Percentiles rank a stretch among this genome's conserved stretches.
Conservation (phyloP, 2,797 vertebrate genomes). For the Aplochiton taeniatus region DNA sequence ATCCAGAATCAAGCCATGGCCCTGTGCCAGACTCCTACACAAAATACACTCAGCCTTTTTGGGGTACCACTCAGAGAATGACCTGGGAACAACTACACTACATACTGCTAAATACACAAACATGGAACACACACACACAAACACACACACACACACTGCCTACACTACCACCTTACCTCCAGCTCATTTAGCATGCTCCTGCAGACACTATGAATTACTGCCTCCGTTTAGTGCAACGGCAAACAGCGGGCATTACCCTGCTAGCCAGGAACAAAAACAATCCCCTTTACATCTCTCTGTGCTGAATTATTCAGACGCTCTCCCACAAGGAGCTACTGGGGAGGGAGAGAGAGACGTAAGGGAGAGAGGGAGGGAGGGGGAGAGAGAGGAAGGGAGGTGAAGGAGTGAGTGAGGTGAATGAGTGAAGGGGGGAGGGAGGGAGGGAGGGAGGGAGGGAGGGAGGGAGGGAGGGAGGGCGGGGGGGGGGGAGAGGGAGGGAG, state of each 20-base stretch:
- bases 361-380: too few relatives aligned
- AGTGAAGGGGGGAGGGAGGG: too few relatives aligned
- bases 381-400: too few relatives aligned
- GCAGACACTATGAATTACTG: slow-evolving; percentile 55
- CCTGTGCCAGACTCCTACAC: too few relatives aligned
- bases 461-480: too few relatives aligned
- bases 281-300: slow-evolving; percentile 60
- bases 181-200: slow-evolving; percentile 18
- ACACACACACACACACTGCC: neutral
- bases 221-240: slow-evolving; percentile 51
- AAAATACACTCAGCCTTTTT: too few relatives aligned
- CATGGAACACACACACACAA: neutral
- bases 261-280: slow-evolving; percentile 64
- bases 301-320: slow-evolving; percentile 67
- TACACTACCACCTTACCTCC: slow-evolving; percentile 12
- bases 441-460: too few relatives aligned
- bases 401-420: too few relatives aligned
- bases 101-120: neutral
- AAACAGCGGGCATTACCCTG: slow-evolving; percentile 60
- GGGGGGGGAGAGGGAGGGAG: too few relatives aligned
- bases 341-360: slow-evolving; percentile 36
- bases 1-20: too few relatives aligned
- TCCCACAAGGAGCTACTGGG: slow-evolving; percentile 42
- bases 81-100: neutral
- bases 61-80: neutral